phyloP scores from a whole-genome alignment of 1,140 invertebrate genomes.

The Cyclargus thomasi region DNA sequence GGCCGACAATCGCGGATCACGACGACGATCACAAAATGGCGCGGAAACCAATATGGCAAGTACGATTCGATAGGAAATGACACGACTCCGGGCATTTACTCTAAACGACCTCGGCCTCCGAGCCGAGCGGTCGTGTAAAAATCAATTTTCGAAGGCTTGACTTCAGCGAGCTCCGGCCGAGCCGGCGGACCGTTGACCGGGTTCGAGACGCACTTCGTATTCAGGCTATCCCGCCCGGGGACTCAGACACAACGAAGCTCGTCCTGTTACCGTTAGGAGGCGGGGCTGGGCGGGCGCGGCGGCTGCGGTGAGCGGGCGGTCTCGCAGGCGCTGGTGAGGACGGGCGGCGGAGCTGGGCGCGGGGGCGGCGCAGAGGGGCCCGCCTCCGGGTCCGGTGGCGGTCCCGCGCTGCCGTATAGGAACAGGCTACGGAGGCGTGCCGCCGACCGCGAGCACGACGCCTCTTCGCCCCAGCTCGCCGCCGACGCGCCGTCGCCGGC shows the following conservation, averaged over 20 bases:
- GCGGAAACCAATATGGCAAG: not conserved
- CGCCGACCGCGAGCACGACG: conserved; percentile 45
- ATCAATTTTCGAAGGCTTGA: too few species aligned
- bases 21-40: not conserved
- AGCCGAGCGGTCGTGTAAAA: not conserved
- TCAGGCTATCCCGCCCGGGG: not conserved
- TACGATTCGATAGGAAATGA: not conserved
- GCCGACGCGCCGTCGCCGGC: conserved; percentile 45
- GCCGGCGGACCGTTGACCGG: not conserved
- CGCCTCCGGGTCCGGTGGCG: conserved; percentile 47
- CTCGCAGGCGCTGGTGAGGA: conserved; percentile 26
- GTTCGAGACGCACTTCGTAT: not conserved
- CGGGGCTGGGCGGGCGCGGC: conserved; percentile 17
- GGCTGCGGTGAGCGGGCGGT: conserved; percentile 20
- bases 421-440: conserved; percentile 52
- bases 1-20: not conserved
- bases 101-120: not conserved
- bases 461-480: conserved; percentile 49
- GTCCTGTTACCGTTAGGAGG: conserved; percentile 5
- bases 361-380: conserved; percentile 30
- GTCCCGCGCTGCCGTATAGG: conserved; percentile 54
- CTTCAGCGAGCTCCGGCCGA: not conserved
- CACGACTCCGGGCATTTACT: not conserved
- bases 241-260: conserved; percentile 14
- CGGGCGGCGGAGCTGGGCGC: conserved; percentile 25